These are phyloP conservation scores for Cladorhizidae sp. DNA, from an alignment of 37 sponge, comb jelly and placozoan species.

Conservation along the genomic window DNA sequence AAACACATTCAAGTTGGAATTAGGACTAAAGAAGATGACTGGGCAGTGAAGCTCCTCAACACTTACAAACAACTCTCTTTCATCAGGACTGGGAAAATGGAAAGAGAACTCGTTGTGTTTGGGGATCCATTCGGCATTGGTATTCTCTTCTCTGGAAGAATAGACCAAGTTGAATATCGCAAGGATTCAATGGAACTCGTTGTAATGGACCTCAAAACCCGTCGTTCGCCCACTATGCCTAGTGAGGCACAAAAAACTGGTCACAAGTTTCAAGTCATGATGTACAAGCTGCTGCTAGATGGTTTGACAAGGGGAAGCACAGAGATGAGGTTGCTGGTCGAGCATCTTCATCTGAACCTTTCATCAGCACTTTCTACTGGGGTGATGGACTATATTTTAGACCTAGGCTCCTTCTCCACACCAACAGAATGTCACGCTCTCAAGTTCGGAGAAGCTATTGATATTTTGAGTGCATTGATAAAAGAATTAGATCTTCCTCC, in stretches of 20 bases:
- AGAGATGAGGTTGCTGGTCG: background rate
- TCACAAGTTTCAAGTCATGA: slow-evolving; percentile 42
- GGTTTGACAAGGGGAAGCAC: slow-evolving; percentile 20
- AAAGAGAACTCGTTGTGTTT: slow-evolving; percentile 46
- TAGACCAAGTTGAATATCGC: slow-evolving; percentile 53
- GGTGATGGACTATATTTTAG: slow-evolving; percentile 10
- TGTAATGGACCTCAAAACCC: slow-evolving; percentile 48
- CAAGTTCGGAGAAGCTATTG: slow-evolving; percentile 21
- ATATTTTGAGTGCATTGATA: slow-evolving; percentile 13
- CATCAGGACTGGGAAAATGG: slow-evolving; percentile 20
- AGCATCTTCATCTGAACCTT: slow-evolving; percentile 20
- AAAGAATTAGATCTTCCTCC: slow-evolving; percentile 30
- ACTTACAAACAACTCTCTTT: slow-evolving; percentile 39
- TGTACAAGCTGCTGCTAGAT: slow-evolving; percentile 57
- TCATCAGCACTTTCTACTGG: background rate
- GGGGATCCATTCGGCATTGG: slow-evolving; percentile 33
- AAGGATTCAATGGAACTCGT: slow-evolving; percentile 1
- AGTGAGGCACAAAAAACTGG: slow-evolving; percentile 20
- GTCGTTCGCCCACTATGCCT: slow-evolving; percentile 20
- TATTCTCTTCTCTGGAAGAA: slow-evolving; percentile 30
- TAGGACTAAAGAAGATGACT: slow-evolving; percentile 47
- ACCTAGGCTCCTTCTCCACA: slow-evolving; percentile 7
- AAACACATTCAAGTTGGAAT: slow-evolving; percentile 14
- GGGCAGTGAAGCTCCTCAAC: slow-evolving; percentile 41
- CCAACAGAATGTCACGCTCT: background rate